Base-by-base conservation (phyloP, 1,140 invertebrate species). In the Ctenoplectra terminalis region DNA sequence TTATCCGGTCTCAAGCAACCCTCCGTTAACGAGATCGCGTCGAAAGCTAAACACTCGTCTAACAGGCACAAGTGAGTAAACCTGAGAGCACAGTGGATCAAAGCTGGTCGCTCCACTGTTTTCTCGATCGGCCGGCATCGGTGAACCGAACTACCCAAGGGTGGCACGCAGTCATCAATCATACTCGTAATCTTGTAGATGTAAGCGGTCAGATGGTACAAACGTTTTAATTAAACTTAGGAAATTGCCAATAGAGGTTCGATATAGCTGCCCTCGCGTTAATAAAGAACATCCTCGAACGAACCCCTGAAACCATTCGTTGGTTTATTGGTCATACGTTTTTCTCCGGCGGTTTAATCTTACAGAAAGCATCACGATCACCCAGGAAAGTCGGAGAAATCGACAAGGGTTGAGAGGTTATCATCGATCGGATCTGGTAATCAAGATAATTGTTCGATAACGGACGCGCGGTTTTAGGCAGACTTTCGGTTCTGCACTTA, bases 361-460 rank as follows among this genome's bases (percentile, higher is more conserved):
- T 58, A 74, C 64, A 66, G 69, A 82, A 29, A 67, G 73, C 58
- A 60, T 58, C 37, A 40, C 26, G 52, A 13, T 46, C 54, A 67
- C 48, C 31, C 23, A 20, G 17, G 34, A 75, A 69, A 50, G 56
- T 71, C 66, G 50, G 9, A 29, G 43, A 13, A 29, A 7, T 6
- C n/a, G 72, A 78, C 48, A 80, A 74, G n/a, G 17, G 66, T 15
- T 31, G 43, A 13, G n/a, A 37, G 43, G 40, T 46, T 70, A 78
- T 58, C 71, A 29, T 29, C 78, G 85, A 86, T 82, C 77, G 79
- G 13, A 82, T 86, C 77, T 34, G 69, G 15, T 66, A 79, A 70
- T 72, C 84, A 23, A 66, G 85, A 86, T 82, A 86, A 86, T 78
- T 56, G 69, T 56, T 43, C 70, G 79, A 80, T 74, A 85, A 66